Evolutionary conservation across 2,113 vertebrate species (phyloP).

Genomic region (Rhipidura dahli): DNA sequence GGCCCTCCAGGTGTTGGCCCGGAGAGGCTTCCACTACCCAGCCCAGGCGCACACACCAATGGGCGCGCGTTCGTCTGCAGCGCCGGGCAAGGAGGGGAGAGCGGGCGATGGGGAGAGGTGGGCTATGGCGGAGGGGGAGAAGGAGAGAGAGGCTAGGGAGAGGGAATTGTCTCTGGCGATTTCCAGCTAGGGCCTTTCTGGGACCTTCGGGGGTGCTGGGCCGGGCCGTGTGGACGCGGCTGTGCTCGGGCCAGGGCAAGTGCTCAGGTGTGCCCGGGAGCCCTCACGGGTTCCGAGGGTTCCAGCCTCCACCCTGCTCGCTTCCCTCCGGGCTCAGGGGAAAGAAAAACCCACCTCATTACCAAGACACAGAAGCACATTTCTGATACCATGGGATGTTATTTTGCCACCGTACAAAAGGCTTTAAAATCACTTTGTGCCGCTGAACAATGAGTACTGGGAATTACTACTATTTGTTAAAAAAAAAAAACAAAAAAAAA

Average conservation of each 20-base stretch:
- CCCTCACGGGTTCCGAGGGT: not conserved
- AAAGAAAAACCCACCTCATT: not conserved
- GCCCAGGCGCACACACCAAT: not conserved
- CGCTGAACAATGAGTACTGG: not conserved
- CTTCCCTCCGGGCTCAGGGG: not conserved
- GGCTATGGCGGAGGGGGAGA: not conserved
- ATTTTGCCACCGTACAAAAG: not conserved
- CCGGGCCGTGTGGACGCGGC: not conserved
- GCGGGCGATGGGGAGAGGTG: not conserved
- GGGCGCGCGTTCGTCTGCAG: not conserved
- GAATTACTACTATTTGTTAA: not conserved
- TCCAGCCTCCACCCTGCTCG: not conserved
- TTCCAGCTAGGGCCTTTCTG: not conserved
- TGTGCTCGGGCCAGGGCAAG: not conserved
- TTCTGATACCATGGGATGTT: not conserved
- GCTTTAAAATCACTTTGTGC: constrained; percentile 13
- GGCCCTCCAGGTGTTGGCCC: not conserved
- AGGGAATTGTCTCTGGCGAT: not conserved
- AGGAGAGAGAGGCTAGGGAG: not conserved
- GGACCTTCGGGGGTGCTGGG: not conserved
- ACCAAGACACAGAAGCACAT: not conserved
- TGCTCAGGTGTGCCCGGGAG: not conserved
- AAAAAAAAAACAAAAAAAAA: not conserved
- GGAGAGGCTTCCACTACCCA: not conserved
- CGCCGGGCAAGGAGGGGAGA: not conserved